A percentile compares a stretch with the other conserved stretches of the same genome.
These are phyloP conservation scores for Drosophila anceps DNA, from an alignment of 2,888 invertebrate species.

Conservation along the genomic window DNA sequence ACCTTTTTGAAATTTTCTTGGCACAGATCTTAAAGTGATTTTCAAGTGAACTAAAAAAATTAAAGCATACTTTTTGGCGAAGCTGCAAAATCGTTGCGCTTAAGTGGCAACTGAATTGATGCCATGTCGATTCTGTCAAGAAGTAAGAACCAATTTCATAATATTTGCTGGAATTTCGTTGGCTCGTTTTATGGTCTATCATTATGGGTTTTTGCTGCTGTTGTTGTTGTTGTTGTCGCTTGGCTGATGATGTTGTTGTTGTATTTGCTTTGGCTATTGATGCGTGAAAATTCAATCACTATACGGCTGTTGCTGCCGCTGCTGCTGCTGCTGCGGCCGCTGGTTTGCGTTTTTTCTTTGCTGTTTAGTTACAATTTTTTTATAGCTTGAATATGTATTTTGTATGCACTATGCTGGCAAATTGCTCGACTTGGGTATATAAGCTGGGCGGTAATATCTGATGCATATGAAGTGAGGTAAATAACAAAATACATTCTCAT, in stretches of 20 bases:
- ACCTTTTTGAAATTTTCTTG: not conserved
- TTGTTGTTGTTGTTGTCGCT: slow-evolving; percentile 14
- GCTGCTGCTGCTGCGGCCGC: slow-evolving; percentile 29
- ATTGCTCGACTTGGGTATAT: slow-evolving; percentile 1
- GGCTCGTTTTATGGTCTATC: slow-evolving; percentile 60
- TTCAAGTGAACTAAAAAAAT: slow-evolving; percentile 3
- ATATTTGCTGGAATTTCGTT: slow-evolving; percentile 55
- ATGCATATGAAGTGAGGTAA: not conserved
- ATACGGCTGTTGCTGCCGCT: slow-evolving; percentile 48
- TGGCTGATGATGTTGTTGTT: slow-evolving; percentile 20
- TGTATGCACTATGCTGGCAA: slow-evolving; percentile 22
- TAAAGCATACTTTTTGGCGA: slow-evolving; percentile 44
- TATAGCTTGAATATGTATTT: slow-evolving; percentile 59
- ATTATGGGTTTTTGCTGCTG: slow-evolving; percentile 36
- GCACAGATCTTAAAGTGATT: not conserved
- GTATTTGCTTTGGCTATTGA: slow-evolving; percentile 48
- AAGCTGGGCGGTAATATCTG: no score
- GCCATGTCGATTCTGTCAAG: slow-evolving; percentile 62
- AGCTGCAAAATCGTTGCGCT: slow-evolving; percentile 9
- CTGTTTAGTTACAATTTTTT: slow-evolving; percentile 64
- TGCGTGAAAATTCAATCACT: slow-evolving; percentile 79
- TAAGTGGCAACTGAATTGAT: slow-evolving; percentile 64
- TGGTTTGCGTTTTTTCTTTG: slow-evolving; percentile 61
- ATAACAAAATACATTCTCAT: no score
- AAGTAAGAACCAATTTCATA: slow-evolving; percentile 41